Percentiles rank a stretch among this genome's conserved stretches.
phyloP scores from a whole-genome alignment of 2,888 invertebrate genomes.

The Drosophila helvetica region DNA sequence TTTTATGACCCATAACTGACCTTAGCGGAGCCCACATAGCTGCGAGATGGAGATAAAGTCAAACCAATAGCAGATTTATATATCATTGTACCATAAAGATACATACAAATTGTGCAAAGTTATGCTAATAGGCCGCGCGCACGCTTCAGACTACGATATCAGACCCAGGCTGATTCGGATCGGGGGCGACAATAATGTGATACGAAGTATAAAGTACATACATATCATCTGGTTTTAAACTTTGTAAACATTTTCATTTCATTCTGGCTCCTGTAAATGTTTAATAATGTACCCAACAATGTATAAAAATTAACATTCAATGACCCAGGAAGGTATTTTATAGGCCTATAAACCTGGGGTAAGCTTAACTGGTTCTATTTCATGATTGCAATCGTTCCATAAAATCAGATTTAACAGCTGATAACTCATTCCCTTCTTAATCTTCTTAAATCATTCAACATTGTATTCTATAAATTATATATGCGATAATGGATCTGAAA shows the following conservation, averaged over 20 bases:
- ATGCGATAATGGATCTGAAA: too few relatives aligned
- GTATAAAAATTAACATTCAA: background rate
- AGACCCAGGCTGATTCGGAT: background rate
- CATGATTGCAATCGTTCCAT: background rate
- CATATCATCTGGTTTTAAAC: background rate
- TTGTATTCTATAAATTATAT: background rate
- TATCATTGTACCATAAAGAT: slow-evolving; percentile 3
- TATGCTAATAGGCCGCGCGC: slow-evolving; percentile 25
- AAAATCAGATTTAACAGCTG: background rate
- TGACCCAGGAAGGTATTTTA: background rate
- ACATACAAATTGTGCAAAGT: slow-evolving; percentile 11
- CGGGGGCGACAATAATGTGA: background rate
- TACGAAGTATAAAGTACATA: background rate
- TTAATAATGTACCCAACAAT: background rate
- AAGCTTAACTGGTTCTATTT: background rate
- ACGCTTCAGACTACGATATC: background rate
- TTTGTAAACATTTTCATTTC: background rate
- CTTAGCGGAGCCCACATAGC: slow-evolving; percentile 43
- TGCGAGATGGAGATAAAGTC: slow-evolving; percentile 48
- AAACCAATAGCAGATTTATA: slow-evolving; percentile 35
- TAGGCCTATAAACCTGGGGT: background rate
- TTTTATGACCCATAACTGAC: slow-evolving; percentile 52
- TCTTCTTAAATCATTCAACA: background rate
- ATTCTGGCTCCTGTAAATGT: background rate
- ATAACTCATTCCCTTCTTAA: background rate